Evolutionary conservation across 2,113 vertebrate genomes (phyloP).

Genomic region (Copsychus sechellarum): DNA sequence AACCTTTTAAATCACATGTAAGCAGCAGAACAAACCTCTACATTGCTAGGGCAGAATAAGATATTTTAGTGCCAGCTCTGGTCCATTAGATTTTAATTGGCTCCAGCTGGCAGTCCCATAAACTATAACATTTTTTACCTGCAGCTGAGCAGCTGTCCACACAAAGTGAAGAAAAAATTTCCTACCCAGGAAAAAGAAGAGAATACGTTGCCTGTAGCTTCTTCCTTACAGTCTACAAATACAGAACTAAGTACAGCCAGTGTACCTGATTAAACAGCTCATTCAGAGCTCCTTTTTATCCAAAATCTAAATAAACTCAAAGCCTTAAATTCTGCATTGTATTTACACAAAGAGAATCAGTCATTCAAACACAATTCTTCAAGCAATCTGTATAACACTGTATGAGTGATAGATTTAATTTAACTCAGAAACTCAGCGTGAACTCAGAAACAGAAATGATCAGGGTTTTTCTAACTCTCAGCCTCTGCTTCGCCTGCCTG

Average conservation of each 20-base stretch:
- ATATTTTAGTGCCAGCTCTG: constrained; percentile 22
- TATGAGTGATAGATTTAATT: neutral
- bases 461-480: neutral
- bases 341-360: neutral
- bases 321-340: neutral
- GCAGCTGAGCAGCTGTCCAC: constrained; percentile 51
- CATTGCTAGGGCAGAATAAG: neutral
- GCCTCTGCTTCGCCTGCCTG: neutral
- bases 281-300: neutral
- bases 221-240: neutral
- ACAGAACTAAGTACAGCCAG: neutral
- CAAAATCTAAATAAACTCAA: neutral
- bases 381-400: neutral
- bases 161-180: constrained; percentile 8
- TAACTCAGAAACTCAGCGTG: neutral
- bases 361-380: neutral
- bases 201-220: neutral
- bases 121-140: constrained; percentile 41
- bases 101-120: constrained; percentile 49
- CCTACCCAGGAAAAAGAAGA: neutral
- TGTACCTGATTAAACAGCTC: neutral
- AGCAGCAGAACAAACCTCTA: constrained; percentile 1
- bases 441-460: neutral
- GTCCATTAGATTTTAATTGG: constrained; percentile 55
- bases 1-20: neutral